Conservation (phyloP, 30 jellyfish, hydroid and myxozoan genomes). For the Cassiopea andromeda region DNA sequence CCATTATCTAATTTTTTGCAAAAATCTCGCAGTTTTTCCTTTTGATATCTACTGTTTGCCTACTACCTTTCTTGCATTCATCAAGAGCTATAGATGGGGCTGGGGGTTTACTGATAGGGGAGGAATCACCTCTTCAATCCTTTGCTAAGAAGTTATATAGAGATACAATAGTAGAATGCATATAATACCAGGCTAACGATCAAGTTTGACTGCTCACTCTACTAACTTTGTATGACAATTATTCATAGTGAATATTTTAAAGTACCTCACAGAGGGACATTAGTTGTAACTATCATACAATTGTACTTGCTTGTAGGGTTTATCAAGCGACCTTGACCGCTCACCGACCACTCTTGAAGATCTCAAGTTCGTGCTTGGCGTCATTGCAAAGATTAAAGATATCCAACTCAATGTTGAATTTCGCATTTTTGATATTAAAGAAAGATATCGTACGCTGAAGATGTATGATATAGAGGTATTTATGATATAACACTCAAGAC, state of each 20-base stretch:
- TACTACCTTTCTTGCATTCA: too few species aligned
- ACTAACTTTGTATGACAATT: too few species aligned
- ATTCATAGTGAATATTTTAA: not conserved
- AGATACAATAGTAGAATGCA: too few species aligned
- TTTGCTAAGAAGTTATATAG: too few species aligned
- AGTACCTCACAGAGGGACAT: not conserved
- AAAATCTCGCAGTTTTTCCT: too few species aligned
- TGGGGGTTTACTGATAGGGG: too few species aligned
- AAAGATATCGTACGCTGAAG: slow-evolving; percentile 84
- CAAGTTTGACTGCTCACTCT: too few species aligned
- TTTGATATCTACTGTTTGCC: too few species aligned
- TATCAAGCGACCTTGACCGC: slow-evolving; percentile 82
- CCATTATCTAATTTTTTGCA: too few species aligned
- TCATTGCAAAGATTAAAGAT: slow-evolving; percentile 84
- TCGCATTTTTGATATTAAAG: slow-evolving; percentile 83
- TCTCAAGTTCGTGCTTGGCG: slow-evolving; percentile 86
- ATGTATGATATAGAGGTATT: slow-evolving; percentile 87
- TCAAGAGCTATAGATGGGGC: too few species aligned
- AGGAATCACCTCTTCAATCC: too few species aligned
- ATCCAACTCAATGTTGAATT: slow-evolving; percentile 84
- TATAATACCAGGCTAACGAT: too few species aligned
- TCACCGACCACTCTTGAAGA: slow-evolving; percentile 95
- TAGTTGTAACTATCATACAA: not conserved
- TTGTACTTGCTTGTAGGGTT: slow-evolving; percentile 10
- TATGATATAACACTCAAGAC: not conserved